These are phyloP conservation scores for Drosophila kanekoi DNA, from an alignment of 2,888 invertebrate species.

Conservation along the genomic window DNA sequence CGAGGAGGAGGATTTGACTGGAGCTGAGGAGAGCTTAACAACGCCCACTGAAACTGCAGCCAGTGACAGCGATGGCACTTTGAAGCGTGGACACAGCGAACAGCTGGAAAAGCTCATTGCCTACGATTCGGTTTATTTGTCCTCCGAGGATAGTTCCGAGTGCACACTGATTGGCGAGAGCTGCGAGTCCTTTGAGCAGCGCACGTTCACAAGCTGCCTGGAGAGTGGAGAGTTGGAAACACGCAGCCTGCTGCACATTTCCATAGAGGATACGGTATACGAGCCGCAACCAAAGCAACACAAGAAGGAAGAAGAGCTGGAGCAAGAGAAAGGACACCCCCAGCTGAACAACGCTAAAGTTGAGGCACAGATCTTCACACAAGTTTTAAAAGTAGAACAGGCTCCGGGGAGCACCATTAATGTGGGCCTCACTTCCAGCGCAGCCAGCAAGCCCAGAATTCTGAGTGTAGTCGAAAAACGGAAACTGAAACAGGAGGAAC, in stretches of 20 bases:
- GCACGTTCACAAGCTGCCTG: slow-evolving; percentile 47
- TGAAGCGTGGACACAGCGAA: slow-evolving; percentile 67
- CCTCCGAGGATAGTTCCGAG: slow-evolving; percentile 84
- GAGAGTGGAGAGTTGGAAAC: slow-evolving; percentile 64
- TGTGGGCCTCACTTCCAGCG: slow-evolving; percentile 64
- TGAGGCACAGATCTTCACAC: slow-evolving; percentile 73
- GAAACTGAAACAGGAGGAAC: slow-evolving; percentile 75
- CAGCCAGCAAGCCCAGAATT: slow-evolving; percentile 87
- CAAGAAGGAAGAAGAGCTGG: slow-evolving; percentile 38
- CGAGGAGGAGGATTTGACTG: slow-evolving; percentile 6
- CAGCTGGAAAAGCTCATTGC: slow-evolving; percentile 82
- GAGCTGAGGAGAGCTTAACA: slow-evolving; percentile 15
- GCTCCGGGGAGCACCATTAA: slow-evolving; percentile 29
- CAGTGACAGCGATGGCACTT: slow-evolving; percentile 61
- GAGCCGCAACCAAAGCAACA: slow-evolving; percentile 73
- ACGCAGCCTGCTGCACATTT: slow-evolving; percentile 81
- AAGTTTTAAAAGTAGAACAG: slow-evolving; percentile 78
- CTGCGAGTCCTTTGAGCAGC: slow-evolving; percentile 68
- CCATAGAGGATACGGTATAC: slow-evolving; percentile 83
- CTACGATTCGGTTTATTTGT: slow-evolving; percentile 85
- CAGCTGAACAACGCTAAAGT: slow-evolving; percentile 35
- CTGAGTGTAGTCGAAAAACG: slow-evolving; percentile 85
- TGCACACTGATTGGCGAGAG: slow-evolving; percentile 80
- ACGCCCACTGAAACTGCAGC: slow-evolving; percentile 37
- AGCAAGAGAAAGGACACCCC: slow-evolving; percentile 12